Base-by-base conservation (phyloP, 2,113 vertebrate species). In the Micronycteris hirsuta region DNA sequence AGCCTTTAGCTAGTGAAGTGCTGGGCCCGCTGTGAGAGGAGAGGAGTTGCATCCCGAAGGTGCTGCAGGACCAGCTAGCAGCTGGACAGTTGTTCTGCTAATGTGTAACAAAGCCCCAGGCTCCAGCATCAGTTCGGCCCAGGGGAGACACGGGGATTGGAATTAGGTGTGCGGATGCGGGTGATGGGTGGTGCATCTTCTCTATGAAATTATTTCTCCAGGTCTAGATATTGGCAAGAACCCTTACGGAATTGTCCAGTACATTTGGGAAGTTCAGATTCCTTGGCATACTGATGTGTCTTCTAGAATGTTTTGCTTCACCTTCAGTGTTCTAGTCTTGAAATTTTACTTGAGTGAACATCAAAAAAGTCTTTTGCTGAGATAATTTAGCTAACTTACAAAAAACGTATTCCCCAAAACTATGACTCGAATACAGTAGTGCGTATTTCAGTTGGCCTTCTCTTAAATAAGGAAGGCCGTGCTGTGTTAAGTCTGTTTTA, bases 351-450 rank as follows among this genome's bases (percentile, higher is more conserved):
- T 70, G 33, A 92, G 20, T 8, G 24, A 73, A 92, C 61, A 49
- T 73, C 86, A 71, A 73, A 68, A 49, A 94, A 74, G 33, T 43
- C 33, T 90, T 82, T 73, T 77, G 28, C 67, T 81, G 28, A 52
- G 78, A 49, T n/a, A 22, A 85, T 43, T 81, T 87, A 94, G 70
- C 49, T 54, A 91, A 19, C 49, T 88, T 49, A 73, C 93, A 16
- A 67, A 67, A 56, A 91, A 81, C 24, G 36, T 36, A 26, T 76
- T 81, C 6, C 96, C 12, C 52, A 4, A 56, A 73, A 63, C 73
- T 52, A 31, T 77, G 16, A 68, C 56, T 70, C 89, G 67, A 41
- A 70, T 36, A 65, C 13, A 43, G 33, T 28, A 54, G 41, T 43
- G 11, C 13, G 8, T 52, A 86, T 61, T 65, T 89, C n/a, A 9